Conservation (phyloP, 2,113 vertebrate species). For the Microcebus murinus region DNA sequence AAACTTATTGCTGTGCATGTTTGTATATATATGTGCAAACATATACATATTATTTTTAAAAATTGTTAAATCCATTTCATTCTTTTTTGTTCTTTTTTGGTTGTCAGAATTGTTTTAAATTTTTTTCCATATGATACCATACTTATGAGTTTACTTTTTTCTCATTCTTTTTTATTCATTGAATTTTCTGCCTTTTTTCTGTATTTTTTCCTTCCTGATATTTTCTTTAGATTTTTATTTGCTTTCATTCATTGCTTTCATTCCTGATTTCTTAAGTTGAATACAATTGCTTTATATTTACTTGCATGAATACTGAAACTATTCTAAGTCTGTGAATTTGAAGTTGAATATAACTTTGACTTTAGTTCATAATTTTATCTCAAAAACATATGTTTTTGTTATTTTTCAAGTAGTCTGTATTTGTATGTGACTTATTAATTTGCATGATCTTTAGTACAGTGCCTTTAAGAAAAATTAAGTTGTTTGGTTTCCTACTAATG, state of each 20-base stretch:
- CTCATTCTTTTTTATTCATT: background rate
- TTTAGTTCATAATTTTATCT: background rate
- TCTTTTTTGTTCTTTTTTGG: background rate
- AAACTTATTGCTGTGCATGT: background rate
- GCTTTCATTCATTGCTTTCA: background rate
- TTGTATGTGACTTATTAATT: background rate
- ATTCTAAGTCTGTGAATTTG: background rate
- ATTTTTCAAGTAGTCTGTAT: background rate
- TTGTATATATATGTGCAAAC: background rate
- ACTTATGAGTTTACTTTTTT: background rate
- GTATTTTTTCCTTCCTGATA: background rate
- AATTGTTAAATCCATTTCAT: background rate
- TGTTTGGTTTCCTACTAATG: background rate
- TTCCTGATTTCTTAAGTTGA: background rate
- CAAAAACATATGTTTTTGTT: background rate
- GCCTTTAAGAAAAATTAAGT: background rate
- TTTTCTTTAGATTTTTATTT: background rate
- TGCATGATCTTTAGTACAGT: background rate
- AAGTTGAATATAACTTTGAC: background rate
- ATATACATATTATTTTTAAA: background rate
- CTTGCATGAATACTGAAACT: background rate
- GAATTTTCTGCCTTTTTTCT: background rate
- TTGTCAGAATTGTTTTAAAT: background rate
- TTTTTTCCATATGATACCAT: background rate
- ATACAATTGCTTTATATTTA: background rate